Evolutionary conservation across 2,888 invertebrate species (phyloP), one percentile per base, ranked within the genome.

Genomic region (Heliconius ethilla): DNA sequence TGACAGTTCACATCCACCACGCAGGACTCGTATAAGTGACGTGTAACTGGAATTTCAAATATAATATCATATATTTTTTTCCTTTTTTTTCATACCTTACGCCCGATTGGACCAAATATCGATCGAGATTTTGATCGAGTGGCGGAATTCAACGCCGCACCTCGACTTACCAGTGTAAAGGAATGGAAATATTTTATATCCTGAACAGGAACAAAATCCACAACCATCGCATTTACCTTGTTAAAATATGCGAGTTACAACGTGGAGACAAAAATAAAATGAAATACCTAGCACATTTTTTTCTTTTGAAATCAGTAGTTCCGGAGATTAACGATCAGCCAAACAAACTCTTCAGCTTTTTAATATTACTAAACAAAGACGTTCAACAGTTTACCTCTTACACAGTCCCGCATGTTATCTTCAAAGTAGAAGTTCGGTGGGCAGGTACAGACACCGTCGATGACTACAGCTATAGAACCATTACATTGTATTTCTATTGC

Each of bases 341-440:
- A 51, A 51, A 51, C 1, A 51, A 51, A 51, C 15, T 15, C 18
- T 18, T 51, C 45, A 45, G 6, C 15, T 15, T 45, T 18, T 51
- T 18, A 51, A 6, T 18, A 6, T 45, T 18, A 45, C 15, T 18
- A 45, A 18, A 45, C 2, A 18, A 51, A 18, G 51, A 51, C 18
- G 22, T 51, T 18, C 2, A 51, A 18, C 18, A 15, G 75, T 55
- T 79, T 83, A 94, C 94, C 91, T 89, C 90, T 92, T 1, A 89
- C 83, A 75, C 94, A 95, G 15, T 92, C 90, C 51, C 90, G 86
- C 92, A 92, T 92, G 78, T 90, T 89, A 0, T 89, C 87, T 0
- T 90, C 89, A 59, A 87, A 93, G 84, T 87, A 93, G 85, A 91
- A 92, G 82, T 94, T 94, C 0, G 86, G 70, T 0, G 87, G 90